Base-by-base conservation (phyloP, 2,113 vertebrate genomes). In the Myiopsitta monachus region DNA sequence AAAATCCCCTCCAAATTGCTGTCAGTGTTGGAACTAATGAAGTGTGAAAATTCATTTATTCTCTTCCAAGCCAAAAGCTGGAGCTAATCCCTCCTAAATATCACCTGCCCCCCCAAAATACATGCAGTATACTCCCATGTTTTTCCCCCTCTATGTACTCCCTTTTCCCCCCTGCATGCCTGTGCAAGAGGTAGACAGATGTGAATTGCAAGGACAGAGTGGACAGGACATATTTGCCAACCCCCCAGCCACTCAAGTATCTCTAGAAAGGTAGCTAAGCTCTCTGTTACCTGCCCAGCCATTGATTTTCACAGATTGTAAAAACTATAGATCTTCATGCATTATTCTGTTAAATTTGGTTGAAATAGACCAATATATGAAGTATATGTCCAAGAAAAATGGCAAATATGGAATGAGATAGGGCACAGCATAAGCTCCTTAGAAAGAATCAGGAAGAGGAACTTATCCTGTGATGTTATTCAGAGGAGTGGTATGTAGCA, bases 81-180 rank as follows among this genome's bases (percentile, higher is more conserved):
- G 49, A 84, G 18, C 11, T 84, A 57, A 44, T 46, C 26, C 18
- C 36, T 66, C 36, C 30, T 2, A 11, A 66, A 11, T 2, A 3
- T 49, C 11, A 36, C 51, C 51, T 14, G 46, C 49, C 49, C 14
- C 14, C 19, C 0, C 0, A 33, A 67, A 63, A 16, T 16, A 63
- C 46, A 63, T 64, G 28, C 13, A 54, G 14, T 30, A 54, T 17
- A n/a, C 19, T 55, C 44, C 9, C 12, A 33, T 0, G 0, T 43
- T 83, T 84, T 62, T 57, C 8, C 19, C 18, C 19, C 18, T 57
- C 16, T 59, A 59, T 61, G 18, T 39, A 15, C 15, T 51, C 16
- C 7, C 4, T 47, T 64, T 83, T 59, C 62, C 55, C 22, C 13
- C 15, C 33, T 2, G 1, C 2, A 1, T 46, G 14, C 12, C 24